Base-by-base conservation (phyloP, 2,113 vertebrate genomes). In the Anhinga anhinga region DNA sequence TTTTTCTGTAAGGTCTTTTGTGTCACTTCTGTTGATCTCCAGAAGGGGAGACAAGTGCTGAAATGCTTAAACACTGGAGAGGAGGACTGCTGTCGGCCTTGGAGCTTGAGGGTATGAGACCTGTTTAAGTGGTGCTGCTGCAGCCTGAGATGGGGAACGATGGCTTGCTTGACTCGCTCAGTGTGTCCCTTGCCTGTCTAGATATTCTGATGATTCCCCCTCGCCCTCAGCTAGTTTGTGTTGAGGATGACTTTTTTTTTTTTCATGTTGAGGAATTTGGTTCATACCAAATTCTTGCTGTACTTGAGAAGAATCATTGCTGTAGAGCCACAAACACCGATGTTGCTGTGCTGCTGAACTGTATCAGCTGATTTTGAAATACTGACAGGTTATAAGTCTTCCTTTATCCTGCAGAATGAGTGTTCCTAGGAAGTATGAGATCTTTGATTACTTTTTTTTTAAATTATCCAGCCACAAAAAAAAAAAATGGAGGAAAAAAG, bases 11-110 rank as follows among this genome's bases (percentile, higher is more conserved):
- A 86, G 72, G 84, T 69, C 73, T 92, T 93, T 88, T 29, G 38
- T 70, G 61, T 83, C 89, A 61, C 21, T 93, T 53, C 65, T 94
- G 83, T 95, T 91, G 38, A 4, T 92, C 72, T 36, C 73, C 79
- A 81, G 17, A 95, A 97, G 63, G 26, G 40, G 92, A 96, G 79
- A 71, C 78, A 65, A 40, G 58, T 66, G 80, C 42, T 96, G 82
- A 93, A 97, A 90, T 88, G 82, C 63, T 88, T 84, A 63, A 95
- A 95, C 93, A 86, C 90, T 95, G 90, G 79, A 83, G 79, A 76
- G 89, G 66, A 70, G 84, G 92, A 74, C 88, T 88, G 67, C 70
- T 93, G 72, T 66, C 80, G 83, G 82, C 86, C 93, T 90, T 23
- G 11, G 77, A 94, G 80, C 88, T 88, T 36, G n/a, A 45, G 56